These are phyloP conservation scores for Oppia nitens DNA, from an alignment of 1,140 invertebrate species.

Conservation along the genomic window DNA sequence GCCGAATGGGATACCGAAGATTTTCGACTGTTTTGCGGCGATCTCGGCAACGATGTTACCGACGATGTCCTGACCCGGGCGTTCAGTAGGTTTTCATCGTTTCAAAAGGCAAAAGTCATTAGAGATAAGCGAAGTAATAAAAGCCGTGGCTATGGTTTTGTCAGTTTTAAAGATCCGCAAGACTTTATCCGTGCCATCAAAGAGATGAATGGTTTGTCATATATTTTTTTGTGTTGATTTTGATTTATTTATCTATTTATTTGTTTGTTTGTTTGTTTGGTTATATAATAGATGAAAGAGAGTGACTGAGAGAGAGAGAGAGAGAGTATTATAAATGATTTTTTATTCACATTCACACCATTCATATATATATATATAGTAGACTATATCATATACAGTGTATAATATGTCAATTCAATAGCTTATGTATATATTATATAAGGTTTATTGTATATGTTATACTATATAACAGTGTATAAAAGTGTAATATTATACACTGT, in stretches of 20 bases:
- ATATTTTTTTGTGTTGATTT: background rate
- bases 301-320: too few species aligned
- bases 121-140: slow-evolving; percentile 93
- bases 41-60: slow-evolving; percentile 96
- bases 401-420: too few species aligned
- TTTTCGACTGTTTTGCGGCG: slow-evolving; percentile 95
- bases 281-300: slow-evolving; percentile 11
- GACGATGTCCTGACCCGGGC: slow-evolving; percentile 85
- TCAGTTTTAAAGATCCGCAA: slow-evolving; percentile 92
- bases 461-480: too few species aligned
- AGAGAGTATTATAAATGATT: too few species aligned
- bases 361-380: too few species aligned
- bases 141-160: slow-evolving; percentile 96
- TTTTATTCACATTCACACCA: too few species aligned
- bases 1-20: slow-evolving; percentile 89
- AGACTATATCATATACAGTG: too few species aligned
- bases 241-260: background rate
- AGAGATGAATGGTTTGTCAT: slow-evolving; percentile 31
- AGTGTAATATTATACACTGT: too few species aligned
- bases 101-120: slow-evolving; percentile 84
- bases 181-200: slow-evolving; percentile 98
- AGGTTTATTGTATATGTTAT: too few species aligned
- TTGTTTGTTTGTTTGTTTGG: slow-evolving; percentile 4
- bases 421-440: too few species aligned
- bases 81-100: slow-evolving; percentile 88